Percentiles rank a stretch among this genome's conserved stretches.
Evolutionary conservation across 2,797 vertebrate genomes (phyloP).

Genomic region (Masticophis lateralis): DNA sequence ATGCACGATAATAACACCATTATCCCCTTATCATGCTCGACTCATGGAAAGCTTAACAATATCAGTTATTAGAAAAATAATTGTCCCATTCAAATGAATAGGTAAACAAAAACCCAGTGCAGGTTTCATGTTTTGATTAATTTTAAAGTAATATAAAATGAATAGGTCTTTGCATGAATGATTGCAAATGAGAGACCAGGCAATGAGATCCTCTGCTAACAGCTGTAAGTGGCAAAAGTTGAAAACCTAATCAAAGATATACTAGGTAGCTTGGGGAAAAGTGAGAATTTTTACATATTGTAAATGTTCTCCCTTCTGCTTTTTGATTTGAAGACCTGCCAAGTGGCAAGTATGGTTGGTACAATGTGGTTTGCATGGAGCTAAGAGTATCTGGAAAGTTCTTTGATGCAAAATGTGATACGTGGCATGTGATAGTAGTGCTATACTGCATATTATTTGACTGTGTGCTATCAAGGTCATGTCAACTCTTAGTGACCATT

Average conservation of each 20-base stretch:
- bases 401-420: neutral
- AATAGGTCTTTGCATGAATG: conserved; percentile 7
- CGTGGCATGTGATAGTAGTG: neutral
- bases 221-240: neutral
- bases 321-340: neutral
- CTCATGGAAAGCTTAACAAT: conserved; percentile 29
- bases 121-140: conserved; percentile 3
- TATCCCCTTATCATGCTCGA: neutral
- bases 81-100: neutral
- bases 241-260: conserved; percentile 9
- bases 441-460: neutral
- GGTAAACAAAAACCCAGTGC: neutral
- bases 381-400: neutral
- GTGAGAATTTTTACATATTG: neutral
- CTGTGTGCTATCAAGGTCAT: neutral
- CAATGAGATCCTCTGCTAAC: neutral
- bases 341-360: neutral
- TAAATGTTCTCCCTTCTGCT: neutral
- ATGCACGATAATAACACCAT: conserved; percentile 49
- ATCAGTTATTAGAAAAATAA: conserved; percentile 27
- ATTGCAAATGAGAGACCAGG: neutral
- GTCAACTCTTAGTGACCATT: neutral
- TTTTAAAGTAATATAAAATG: conserved; percentile 18
- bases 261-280: neutral
- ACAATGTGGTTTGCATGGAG: neutral